phyloP scores from a whole-genome alignment of 1,140 invertebrate genomes.

The Globodera ellingtonae region DNA sequence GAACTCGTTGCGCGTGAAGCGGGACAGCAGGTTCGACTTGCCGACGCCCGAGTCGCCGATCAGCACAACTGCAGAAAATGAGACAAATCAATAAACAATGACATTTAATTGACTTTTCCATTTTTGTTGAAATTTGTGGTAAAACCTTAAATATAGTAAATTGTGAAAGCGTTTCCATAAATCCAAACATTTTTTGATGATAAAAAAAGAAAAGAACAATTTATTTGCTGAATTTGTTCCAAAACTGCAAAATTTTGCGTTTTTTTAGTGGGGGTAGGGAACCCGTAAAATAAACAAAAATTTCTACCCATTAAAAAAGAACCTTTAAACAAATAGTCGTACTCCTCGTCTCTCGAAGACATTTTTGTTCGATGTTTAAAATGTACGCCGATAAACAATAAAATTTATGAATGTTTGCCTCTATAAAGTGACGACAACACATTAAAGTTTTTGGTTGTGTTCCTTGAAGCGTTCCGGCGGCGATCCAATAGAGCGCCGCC shows the following conservation, averaged over 20 bases:
- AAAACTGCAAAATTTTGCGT: too few species aligned
- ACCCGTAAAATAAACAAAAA: too few species aligned
- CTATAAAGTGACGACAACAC: too few species aligned
- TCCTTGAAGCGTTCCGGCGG: too few species aligned
- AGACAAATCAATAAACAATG: not conserved
- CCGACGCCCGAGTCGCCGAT: slow-evolving; percentile 99
- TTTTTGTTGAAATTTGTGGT: not conserved
- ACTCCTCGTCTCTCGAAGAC: slow-evolving; percentile 73
- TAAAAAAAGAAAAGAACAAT: not conserved
- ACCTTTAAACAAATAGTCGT: slow-evolving; percentile 99
- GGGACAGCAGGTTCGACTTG: slow-evolving; percentile 96
- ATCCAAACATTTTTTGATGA: not conserved
- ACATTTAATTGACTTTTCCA: too few species aligned
- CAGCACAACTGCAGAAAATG: slow-evolving; percentile 80
- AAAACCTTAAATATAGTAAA: not conserved
- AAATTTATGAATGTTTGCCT: too few species aligned
- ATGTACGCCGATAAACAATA: too few species aligned
- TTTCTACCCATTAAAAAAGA: slow-evolving; percentile 58
- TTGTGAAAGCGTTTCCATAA: not conserved
- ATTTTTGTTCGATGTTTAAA: slow-evolving; percentile 25
- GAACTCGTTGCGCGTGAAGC: slow-evolving; percentile 99
- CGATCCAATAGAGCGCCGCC: too few species aligned
- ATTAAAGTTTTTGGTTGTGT: too few species aligned
- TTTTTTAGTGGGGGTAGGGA: too few species aligned
- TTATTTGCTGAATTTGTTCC: too few species aligned